phyloP scores from a whole-genome alignment of 2,113 vertebrate genomes.

The Actenoides lindsayi region DNA sequence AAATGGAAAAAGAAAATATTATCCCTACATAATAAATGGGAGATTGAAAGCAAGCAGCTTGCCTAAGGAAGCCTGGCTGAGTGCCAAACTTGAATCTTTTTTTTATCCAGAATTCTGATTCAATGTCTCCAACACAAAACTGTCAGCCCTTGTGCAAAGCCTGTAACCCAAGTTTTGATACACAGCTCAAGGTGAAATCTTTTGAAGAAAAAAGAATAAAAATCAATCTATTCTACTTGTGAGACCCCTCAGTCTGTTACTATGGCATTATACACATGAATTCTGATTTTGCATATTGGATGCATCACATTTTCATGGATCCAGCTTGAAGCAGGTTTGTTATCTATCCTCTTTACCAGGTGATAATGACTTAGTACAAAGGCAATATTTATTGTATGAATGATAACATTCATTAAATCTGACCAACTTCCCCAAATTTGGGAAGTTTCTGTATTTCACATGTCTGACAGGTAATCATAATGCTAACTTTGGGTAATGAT shows the following conservation, averaged over 20 bases:
- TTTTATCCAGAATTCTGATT: neutral
- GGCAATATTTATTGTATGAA: neutral
- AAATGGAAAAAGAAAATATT: constrained; percentile 54
- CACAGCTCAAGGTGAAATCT: neutral
- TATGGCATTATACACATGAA: neutral
- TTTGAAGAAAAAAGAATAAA: neutral
- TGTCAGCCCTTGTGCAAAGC: neutral
- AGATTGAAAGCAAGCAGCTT: neutral
- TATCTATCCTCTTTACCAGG: neutral
- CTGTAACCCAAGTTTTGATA: neutral
- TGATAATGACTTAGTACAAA: neutral
- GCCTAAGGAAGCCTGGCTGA: neutral
- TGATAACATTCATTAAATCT: neutral
- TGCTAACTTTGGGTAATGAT: neutral
- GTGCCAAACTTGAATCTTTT: neutral
- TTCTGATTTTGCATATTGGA: neutral
- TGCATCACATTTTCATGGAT: neutral
- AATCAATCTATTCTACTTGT: neutral
- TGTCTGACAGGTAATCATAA: neutral
- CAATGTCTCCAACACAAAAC: neutral
- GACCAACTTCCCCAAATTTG: neutral
- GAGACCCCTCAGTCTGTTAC: neutral
- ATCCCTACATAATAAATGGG: neutral
- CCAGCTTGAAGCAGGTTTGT: neutral
- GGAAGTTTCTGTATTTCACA: neutral